Conservation (phyloP, 2,797 vertebrate genomes). For the Peromyscus eremicus region DNA sequence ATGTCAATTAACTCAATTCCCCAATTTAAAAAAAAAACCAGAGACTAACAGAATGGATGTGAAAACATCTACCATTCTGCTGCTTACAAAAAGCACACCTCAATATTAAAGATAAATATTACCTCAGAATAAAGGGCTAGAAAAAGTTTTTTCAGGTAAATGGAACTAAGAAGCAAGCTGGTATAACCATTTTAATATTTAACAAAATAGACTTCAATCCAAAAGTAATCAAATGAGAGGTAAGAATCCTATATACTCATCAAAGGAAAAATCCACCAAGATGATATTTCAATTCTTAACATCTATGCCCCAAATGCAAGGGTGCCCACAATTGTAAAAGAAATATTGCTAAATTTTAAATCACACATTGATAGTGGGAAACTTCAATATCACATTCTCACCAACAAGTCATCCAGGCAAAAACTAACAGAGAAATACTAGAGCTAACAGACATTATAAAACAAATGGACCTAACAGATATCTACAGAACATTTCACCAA, state of each 20-base stretch:
- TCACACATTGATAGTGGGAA: not conserved
- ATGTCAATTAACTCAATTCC: too few relatives aligned
- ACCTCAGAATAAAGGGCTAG: not conserved
- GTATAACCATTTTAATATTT: not conserved
- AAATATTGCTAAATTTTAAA: not conserved
- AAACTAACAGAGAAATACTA: not conserved
- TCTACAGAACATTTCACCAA: not conserved
- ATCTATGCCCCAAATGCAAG: not conserved
- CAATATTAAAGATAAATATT: not conserved
- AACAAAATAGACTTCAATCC: not conserved
- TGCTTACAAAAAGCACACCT: too few relatives aligned
- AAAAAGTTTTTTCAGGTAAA: not conserved
- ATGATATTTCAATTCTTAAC: not conserved
- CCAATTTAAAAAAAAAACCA: too few relatives aligned
- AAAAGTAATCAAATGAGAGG: not conserved
- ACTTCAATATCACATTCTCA: not conserved
- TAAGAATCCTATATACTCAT: not conserved
- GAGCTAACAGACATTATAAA: not conserved
- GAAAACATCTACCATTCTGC: not conserved
- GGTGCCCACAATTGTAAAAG: not conserved
- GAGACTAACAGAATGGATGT: too few relatives aligned
- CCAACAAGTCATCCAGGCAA: not conserved
- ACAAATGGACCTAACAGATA: not conserved
- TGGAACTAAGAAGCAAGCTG: not conserved
- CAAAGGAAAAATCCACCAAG: not conserved